Evolutionary conservation across 2,888 invertebrate genomes (phyloP).

Genomic region (Clitarchus hookeri): DNA sequence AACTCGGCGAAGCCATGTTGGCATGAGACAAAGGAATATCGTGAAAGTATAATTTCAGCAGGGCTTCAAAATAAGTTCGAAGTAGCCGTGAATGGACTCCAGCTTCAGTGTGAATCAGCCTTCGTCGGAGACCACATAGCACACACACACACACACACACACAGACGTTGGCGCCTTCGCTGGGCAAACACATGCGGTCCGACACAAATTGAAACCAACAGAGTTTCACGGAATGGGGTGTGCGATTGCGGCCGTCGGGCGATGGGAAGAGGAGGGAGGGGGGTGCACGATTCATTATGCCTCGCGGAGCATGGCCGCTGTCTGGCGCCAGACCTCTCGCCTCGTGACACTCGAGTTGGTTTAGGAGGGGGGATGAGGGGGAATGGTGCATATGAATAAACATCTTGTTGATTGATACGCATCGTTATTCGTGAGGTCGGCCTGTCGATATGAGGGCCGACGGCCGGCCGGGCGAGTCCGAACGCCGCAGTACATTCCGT

Average conservation of each 20-base stretch:
- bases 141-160: not conserved
- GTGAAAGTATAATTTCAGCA: no score
- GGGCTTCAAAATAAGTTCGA: no score
- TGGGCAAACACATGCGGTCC: not conserved
- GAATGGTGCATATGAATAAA: not conserved
- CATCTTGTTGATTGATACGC: conserved; percentile 14
- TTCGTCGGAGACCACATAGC: no score
- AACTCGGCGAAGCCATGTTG: no score
- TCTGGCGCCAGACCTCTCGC: not conserved
- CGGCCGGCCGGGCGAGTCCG: no score
- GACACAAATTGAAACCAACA: conserved; percentile 2
- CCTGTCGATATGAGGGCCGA: not conserved
- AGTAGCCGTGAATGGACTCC: no score
- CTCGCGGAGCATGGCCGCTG: not conserved
- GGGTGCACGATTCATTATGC: not conserved
- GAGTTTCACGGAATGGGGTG: not conserved
- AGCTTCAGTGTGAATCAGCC: no score
- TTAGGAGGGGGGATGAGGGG: not conserved
- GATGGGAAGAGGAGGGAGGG: not conserved
- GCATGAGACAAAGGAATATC: no score
- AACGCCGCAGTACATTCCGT: no score
- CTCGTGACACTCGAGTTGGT: not conserved
- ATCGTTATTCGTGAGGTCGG: conserved; percentile 5
- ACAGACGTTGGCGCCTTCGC: not conserved
- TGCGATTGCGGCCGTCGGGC: not conserved